A percentile compares a stretch with the other conserved stretches of the same genome.
Evolutionary conservation across 2,113 vertebrate species (phyloP).

Genomic region (Brachyistius frenatus): DNA sequence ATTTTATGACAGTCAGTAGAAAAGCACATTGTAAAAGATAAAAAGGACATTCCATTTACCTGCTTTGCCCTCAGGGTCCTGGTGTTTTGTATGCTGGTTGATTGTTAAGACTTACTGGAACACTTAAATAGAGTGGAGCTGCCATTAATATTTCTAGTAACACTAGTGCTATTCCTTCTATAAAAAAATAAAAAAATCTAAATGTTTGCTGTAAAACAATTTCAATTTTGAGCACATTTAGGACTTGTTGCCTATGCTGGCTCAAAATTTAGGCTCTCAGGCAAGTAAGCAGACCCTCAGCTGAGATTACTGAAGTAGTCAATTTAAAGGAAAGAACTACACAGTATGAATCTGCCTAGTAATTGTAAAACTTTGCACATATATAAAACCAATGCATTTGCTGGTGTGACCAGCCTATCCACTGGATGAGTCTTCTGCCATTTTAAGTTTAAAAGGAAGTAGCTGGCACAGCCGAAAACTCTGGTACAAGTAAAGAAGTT

Average conservation of each 20-base stretch:
- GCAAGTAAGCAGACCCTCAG: neutral
- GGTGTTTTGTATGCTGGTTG: too few relatives aligned
- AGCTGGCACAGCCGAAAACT: neutral
- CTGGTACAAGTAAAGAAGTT: neutral
- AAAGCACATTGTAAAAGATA: neutral
- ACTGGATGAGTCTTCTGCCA: neutral
- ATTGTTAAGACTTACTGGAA: too few relatives aligned
- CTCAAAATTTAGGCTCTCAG: neutral
- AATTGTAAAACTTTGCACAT: neutral
- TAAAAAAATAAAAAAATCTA: too few relatives aligned
- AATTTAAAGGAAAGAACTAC: neutral
- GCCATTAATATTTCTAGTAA: too few relatives aligned
- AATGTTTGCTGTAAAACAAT: neutral
- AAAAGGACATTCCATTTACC: slow-evolving; percentile 2
- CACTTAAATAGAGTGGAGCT: too few relatives aligned
- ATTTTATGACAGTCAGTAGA: too few relatives aligned
- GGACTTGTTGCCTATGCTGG: neutral
- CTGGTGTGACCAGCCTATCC: neutral
- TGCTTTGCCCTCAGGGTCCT: neutral
- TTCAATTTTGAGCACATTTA: neutral
- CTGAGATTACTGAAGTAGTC: neutral
- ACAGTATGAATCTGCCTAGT: too few relatives aligned
- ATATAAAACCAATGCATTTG: neutral
- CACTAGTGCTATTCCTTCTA: too few relatives aligned
- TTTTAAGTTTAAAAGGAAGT: neutral